phyloP scores from a whole-genome alignment of 1,140 invertebrate genomes.

The Ylistrum balloti region DNA sequence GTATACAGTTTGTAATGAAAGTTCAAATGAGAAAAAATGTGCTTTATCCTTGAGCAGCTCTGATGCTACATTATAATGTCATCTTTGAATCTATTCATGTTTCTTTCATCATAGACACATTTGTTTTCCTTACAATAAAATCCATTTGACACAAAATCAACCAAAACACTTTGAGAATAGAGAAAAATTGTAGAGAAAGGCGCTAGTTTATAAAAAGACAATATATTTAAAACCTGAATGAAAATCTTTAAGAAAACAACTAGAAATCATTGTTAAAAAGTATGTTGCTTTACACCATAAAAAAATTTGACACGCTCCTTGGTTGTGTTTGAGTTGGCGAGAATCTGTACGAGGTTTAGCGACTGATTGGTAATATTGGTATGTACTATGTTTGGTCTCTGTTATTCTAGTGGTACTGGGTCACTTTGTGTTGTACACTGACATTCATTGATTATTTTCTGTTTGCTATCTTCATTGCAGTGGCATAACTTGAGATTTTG shows the following conservation, averaged over 20 bases:
- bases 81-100: no score
- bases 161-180: no score
- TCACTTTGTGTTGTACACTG: neutral
- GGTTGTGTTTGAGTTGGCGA: neutral
- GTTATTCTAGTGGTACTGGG: neutral
- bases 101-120: no score
- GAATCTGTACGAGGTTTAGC: no score
- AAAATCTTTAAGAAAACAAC: neutral
- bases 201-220: neutral
- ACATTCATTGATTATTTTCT: conserved; percentile 12
- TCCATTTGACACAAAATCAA: no score
- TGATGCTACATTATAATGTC: no score
- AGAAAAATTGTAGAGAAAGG: neutral
- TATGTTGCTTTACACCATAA: neutral
- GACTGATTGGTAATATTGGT: neutral
- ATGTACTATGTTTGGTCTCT: neutral
- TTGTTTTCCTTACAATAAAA: no score
- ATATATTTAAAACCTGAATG: neutral
- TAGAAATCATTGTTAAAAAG: neutral
- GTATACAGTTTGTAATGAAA: no score
- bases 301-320: neutral
- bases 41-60: neutral
- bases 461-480: neutral
- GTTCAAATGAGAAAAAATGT: neutral
- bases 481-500: neutral